Base-by-base conservation (phyloP, 2,113 vertebrate genomes). In the Peromyscus leucopus region DNA sequence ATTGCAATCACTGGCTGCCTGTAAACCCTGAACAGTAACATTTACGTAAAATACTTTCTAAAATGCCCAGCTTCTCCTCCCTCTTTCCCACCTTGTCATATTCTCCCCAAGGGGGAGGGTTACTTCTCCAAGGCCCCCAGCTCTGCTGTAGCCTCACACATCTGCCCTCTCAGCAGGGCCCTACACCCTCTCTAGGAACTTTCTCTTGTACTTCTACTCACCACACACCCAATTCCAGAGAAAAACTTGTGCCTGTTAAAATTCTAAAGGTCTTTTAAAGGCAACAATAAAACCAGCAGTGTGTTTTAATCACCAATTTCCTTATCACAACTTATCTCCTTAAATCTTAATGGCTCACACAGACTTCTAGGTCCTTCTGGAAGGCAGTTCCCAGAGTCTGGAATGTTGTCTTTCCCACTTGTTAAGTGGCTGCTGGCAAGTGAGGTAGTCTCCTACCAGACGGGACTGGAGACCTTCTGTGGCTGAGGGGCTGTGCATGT, bases 331-430 rank as follows among this genome's bases (percentile, higher is more conserved):
- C 33, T 89, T 31, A 74, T 67, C 39, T 80, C 78, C 36, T 74
- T 90, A 28, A 46, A 78, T 82, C 39, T 93, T 71, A 57, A 33
- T 11, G 48, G 61, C 69, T 71, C 46, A 8, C 59, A 57, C 63
- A 69, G 51, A 83, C 28, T 67, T 67, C 86, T 28, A 76, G 63
- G 59, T 55, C 59, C 61, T 46, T 82, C 84, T n/a, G 22, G 67
- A 86, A 83, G 67, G 72, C 74, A 89, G 89, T 86, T 65, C 78
- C 61, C 72, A 80, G 61, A 42, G 22, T 42, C 80, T 87, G 93
- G 93, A 95, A 97, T 87, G 72, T 63, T 88, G 74, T 91, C 36
- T 5, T 94, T 83, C 93, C 93, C 79, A 87, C 69, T 55, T 51
- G 36, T 55, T 94, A 42, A 39, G n/a, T 93, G 55, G 3, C 55